Conservation (phyloP, 2,797 vertebrate species). For the Microcaecilia unicolor region DNA sequence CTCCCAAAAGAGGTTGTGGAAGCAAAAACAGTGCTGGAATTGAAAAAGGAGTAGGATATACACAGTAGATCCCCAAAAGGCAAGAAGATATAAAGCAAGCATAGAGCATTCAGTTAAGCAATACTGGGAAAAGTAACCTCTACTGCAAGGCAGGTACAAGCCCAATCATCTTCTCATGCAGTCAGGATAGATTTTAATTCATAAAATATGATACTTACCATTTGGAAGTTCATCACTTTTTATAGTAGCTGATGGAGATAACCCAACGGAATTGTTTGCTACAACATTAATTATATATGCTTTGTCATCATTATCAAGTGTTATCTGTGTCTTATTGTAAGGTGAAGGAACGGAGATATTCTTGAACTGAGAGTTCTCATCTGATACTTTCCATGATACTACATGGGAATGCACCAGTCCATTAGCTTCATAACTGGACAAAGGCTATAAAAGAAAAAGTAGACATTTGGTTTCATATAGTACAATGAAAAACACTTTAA, state of each 20-base stretch:
- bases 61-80: no score
- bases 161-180: no score
- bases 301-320: slow-evolving; percentile 30
- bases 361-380: slow-evolving; percentile 9
- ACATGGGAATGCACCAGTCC: slow-evolving; percentile 52
- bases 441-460: slow-evolving; percentile 35
- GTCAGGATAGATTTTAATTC: no score
- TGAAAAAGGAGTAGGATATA: no score
- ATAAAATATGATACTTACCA: slow-evolving; percentile 38
- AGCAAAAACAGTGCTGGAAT: no score
- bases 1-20: no score
- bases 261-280: slow-evolving; percentile 49
- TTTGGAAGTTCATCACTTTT: slow-evolving; percentile 44
- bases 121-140: no score
- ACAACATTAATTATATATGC: slow-evolving; percentile 43
- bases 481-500: no score
- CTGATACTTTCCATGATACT: slow-evolving; percentile 37
- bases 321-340: slow-evolving; percentile 42
- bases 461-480: background rate
- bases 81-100: no score
- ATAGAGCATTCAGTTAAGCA: no score
- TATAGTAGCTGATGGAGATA: slow-evolving; percentile 50
- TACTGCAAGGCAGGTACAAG: no score
- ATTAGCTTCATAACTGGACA: slow-evolving; percentile 44
- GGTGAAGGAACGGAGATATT: slow-evolving; percentile 18